These are phyloP conservation scores for Dendrolimus houi DNA, from an alignment of 2,888 invertebrate species.

Conservation along the genomic window DNA sequence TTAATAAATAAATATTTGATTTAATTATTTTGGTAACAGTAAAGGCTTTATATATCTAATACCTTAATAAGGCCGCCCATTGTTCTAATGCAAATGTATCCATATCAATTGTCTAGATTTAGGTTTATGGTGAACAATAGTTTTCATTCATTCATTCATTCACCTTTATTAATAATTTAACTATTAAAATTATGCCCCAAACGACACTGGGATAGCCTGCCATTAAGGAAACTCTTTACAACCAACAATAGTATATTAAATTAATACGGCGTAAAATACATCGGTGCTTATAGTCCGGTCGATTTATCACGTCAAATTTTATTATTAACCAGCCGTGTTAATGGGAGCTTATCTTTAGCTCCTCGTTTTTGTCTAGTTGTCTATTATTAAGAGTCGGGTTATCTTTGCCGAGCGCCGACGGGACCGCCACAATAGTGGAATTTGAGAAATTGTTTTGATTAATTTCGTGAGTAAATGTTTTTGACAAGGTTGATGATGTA, in stretches of 20 bases:
- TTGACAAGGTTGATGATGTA: constrained; percentile 6
- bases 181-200: too few relatives aligned
- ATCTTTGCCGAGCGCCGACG: constrained; percentile 48
- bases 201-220: too few relatives aligned
- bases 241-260: constrained; percentile 7
- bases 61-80: too few relatives aligned
- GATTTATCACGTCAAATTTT: constrained; percentile 48
- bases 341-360: constrained; percentile 54
- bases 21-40: too few relatives aligned
- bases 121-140: too few relatives aligned
- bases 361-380: constrained; percentile 51
- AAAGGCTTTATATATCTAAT: too few relatives aligned
- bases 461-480: constrained; percentile 8
- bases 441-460: constrained; percentile 10
- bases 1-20: too few relatives aligned
- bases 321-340: constrained; percentile 60
- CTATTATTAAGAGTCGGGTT: constrained; percentile 52
- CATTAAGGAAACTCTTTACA: too few relatives aligned
- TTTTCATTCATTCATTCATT: too few relatives aligned
- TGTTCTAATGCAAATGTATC: too few relatives aligned
- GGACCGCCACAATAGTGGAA: constrained; percentile 16
- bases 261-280: neutral
- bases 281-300: constrained; percentile 21
- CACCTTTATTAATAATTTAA: too few relatives aligned
- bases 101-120: too few relatives aligned